phyloP scores from a whole-genome alignment of 2,888 invertebrate genomes.

The Hoplodrina ambigua region DNA sequence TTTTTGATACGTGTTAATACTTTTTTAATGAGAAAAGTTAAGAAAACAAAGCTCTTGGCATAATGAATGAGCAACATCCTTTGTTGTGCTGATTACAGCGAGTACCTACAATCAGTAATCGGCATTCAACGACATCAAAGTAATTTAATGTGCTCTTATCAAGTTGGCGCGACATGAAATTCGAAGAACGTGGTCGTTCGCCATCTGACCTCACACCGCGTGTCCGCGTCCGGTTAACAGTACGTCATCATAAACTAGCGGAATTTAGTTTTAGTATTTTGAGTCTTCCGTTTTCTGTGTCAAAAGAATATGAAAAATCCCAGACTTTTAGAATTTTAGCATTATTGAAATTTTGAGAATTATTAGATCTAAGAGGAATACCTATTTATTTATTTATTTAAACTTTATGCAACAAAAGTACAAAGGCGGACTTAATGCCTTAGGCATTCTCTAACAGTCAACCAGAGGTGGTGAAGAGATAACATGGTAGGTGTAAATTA shows the following conservation, averaged over 20 bases:
- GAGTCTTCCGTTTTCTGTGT: slow-evolving; percentile 18
- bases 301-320: no score
- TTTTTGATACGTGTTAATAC: no score
- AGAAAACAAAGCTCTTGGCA: slow-evolving; percentile 22
- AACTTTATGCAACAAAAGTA: no score
- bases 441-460: no score
- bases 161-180: slow-evolving; percentile 49
- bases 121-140: slow-evolving; percentile 61
- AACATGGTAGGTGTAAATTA: no score
- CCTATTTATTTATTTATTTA: no score
- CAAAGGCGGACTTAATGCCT: no score
- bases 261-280: slow-evolving; percentile 14
- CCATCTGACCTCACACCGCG: slow-evolving; percentile 53
- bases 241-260: slow-evolving; percentile 30
- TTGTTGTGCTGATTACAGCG: slow-evolving; percentile 40
- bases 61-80: slow-evolving; percentile 54
- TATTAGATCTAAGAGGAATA: no score
- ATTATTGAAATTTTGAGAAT: no score
- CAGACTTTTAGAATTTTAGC: no score
- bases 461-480: no score
- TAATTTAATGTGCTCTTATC: slow-evolving; percentile 50
- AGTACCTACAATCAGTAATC: slow-evolving; percentile 58
- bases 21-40: not conserved
- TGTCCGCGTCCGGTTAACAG: slow-evolving; percentile 50
- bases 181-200: slow-evolving; percentile 55